Evolutionary conservation across 2,888 invertebrate genomes (phyloP), one percentile per base, ranked within the genome.

Genomic region (Fabriciana adippe): DNA sequence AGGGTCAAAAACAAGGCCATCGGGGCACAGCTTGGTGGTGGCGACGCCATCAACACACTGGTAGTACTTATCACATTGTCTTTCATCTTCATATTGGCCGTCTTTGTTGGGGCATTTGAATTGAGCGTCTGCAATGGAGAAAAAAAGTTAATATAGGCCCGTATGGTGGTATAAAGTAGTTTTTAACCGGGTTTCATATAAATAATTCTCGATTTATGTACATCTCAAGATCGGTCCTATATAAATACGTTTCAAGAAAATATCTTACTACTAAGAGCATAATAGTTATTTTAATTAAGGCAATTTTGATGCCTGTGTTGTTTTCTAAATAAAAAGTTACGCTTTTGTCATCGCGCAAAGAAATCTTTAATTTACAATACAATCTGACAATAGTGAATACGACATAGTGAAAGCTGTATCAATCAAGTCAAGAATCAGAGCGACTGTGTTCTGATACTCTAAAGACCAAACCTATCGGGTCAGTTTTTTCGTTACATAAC

Each of bases 1-100:
- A 0, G 95, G 96, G 92, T 98, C 97, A 87, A 97, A 98, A 61
- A 98, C 97, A 50, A 98, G 93, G 70, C 98, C 98, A 84, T 98
- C 98, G 6, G 97, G 96, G 80, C 98, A 98, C 4, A 97, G 88
- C 85, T 97, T 97, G 76, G 95, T 94, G 73, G 92, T 95, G 47
- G 96, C 94, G 0, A 93, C 88, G 6, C 96, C 96, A 73, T 97
- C 97, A 0, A 84, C 84, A 83, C 97, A 97, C 68, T 96, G 94
- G 89, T 96, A 97, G 89, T 94, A 98, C 88, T 97, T 97, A 92
- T 98, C 98, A 82, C 98, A 98, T 84, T 97, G 97, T 47, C 93
- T 87, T 0, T 94, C 83, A 81, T 98, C 97, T 77, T 96, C 96
- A 82, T 95, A 97, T 80, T 96, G 96, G 3, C 97, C 97, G 79